Conservation (phyloP, 1,140 invertebrate species). For the Pomacea maculata region DNA sequence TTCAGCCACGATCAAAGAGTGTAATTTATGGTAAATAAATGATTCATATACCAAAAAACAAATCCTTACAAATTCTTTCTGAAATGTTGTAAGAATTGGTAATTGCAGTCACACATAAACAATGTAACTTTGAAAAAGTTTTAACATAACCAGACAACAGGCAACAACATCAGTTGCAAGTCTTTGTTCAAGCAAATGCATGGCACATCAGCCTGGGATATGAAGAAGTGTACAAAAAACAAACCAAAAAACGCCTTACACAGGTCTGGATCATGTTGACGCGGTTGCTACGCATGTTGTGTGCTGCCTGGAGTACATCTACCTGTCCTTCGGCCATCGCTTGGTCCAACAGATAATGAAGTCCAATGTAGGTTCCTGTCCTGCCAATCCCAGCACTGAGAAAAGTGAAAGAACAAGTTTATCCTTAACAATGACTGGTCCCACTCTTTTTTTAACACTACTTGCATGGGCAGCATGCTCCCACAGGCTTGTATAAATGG, state of each 20-base stretch:
- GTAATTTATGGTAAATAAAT: background rate
- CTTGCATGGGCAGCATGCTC: no score
- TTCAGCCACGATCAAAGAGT: background rate
- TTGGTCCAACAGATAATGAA: slow-evolving; percentile 96
- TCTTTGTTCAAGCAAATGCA: no score
- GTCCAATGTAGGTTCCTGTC: slow-evolving; percentile 89
- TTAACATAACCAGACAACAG: no score
- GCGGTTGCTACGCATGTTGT: slow-evolving; percentile 91
- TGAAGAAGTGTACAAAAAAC: background rate
- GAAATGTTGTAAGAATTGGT: no score
- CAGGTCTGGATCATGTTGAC: slow-evolving; percentile 82
- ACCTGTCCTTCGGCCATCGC: slow-evolving; percentile 86
- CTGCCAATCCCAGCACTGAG: slow-evolving; percentile 65
- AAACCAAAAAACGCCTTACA: slow-evolving; percentile 36
- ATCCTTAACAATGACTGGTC: no score
- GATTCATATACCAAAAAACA: background rate
- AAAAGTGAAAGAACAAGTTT: background rate
- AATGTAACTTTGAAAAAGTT: no score
- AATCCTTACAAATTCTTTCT: background rate
- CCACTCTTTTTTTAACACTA: no score
- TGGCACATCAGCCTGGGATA: no score
- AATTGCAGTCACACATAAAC: no score
- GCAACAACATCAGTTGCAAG: no score
- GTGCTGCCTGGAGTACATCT: slow-evolving; percentile 98
- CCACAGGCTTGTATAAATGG: no score